A percentile compares a stretch with the other conserved stretches of the same genome.
phyloP scores from a whole-genome alignment of 2,888 invertebrate genomes.

The Drosophila multiciliata region DNA sequence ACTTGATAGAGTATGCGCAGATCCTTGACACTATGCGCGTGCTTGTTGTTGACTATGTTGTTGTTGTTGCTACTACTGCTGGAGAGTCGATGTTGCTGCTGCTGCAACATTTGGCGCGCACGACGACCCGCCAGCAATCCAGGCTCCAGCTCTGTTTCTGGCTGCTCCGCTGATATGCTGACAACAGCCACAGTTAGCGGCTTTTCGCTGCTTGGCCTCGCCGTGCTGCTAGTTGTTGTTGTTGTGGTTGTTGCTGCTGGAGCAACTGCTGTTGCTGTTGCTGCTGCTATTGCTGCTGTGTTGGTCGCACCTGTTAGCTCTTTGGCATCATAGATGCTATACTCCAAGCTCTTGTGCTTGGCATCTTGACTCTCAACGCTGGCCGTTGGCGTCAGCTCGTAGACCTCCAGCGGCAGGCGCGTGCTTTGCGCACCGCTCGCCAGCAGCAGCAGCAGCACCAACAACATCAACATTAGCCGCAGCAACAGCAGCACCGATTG shows the following conservation, averaged over 20 bases:
- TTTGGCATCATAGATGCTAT: conserved; percentile 76
- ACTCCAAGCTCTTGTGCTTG: conserved; percentile 77
- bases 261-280: conserved; percentile 17
- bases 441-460: conserved; percentile 44
- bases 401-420: conserved; percentile 84
- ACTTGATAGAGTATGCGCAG: conserved; percentile 89
- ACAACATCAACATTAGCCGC: conserved; percentile 45
- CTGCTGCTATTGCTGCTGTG: conserved; percentile 25
- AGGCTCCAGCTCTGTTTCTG: conserved; percentile 41
- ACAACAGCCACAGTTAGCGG: conserved; percentile 57
- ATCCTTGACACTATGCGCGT: conserved; percentile 65
- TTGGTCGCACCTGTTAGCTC: conserved; percentile 53
- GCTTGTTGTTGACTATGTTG: conserved; percentile 54
- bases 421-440: conserved; percentile 69
- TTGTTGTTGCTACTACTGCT: conserved; percentile 40
- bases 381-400: conserved; percentile 81
- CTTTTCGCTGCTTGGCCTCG: conserved; percentile 41
- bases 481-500: conserved; percentile 49
- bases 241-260: conserved; percentile 26
- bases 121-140: conserved; percentile 73
- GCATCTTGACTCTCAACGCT: conserved; percentile 37
- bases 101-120: conserved; percentile 86
- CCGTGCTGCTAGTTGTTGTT: conserved; percentile 37
- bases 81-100: conserved; percentile 52
- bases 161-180: conserved; percentile 52